Conservation (phyloP, 30 jellyfish, hydroid and myxozoan species). For the Nemopilema nomurai region DNA sequence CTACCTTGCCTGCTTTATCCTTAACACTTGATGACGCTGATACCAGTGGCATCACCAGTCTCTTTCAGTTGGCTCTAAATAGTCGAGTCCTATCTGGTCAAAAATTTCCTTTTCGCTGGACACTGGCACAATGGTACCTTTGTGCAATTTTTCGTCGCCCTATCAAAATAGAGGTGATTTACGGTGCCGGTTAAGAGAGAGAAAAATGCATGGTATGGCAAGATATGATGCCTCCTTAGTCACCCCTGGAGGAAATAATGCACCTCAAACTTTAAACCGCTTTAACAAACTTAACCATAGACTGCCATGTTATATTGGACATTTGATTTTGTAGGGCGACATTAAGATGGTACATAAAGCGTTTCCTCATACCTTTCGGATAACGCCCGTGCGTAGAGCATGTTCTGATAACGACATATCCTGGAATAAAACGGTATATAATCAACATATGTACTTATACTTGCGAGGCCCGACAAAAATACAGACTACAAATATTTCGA, state of each 20-base stretch:
- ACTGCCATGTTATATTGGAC: too few species aligned
- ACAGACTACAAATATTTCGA: too few species aligned
- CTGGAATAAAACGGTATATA: conserved; percentile 45
- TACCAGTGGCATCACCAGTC: conserved; percentile 44
- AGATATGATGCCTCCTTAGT: too few species aligned
- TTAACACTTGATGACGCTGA: not conserved
- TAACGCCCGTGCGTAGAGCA: conserved; percentile 67
- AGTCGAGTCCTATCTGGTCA: conserved; percentile 69
- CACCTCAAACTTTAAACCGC: too few species aligned
- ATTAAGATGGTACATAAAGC: too few species aligned
- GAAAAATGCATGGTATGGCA: too few species aligned
- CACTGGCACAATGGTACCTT: conserved; percentile 51
- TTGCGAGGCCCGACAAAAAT: too few species aligned
- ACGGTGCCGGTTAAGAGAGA: not conserved
- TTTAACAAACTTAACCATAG: too few species aligned
- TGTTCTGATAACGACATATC: conserved; percentile 81
- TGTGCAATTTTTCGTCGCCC: conserved; percentile 68
- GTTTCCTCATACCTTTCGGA: conserved; percentile 35
- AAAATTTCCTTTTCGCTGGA: conserved; percentile 64
- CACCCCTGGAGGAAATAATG: too few species aligned
- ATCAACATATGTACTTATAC: not conserved
- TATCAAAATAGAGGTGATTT: not conserved
- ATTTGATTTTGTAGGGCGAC: too few species aligned
- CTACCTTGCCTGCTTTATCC: too few species aligned
- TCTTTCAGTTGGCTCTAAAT: conserved; percentile 61